Percentiles rank a stretch among this genome's conserved stretches.
Conservation (phyloP, 2,888 invertebrate genomes). For the Andrena dorsata region DNA sequence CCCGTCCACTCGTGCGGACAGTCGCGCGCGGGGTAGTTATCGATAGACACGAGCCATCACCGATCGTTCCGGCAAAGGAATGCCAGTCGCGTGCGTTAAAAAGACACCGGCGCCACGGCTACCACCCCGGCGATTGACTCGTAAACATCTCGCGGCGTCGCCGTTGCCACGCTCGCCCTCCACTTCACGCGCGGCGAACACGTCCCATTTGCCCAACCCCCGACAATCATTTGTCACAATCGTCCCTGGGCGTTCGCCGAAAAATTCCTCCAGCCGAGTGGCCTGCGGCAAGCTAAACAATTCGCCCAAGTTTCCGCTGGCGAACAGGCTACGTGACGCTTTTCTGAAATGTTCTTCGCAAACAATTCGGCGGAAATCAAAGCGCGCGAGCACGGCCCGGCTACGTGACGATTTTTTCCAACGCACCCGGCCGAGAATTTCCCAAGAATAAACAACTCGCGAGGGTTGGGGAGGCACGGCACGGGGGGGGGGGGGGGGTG, state of each 20-base stretch:
- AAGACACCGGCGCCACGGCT: constrained; percentile 18
- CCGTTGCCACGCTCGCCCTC: neutral
- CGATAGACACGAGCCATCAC: constrained; percentile 35
- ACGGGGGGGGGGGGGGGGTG: neutral
- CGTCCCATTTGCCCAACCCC: constrained; percentile 2
- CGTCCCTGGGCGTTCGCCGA: neutral
- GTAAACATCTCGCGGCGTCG: constrained; percentile 22
- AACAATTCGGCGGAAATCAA: constrained; percentile 57
- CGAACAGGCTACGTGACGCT: constrained; percentile 37
- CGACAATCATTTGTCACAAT: constrained; percentile 13
- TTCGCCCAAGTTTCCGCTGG: neutral
- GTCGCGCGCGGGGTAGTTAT: constrained; percentile 26
- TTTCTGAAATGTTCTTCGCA: constrained; percentile 47
- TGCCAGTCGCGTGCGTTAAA: constrained; percentile 40
- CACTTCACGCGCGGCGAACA: neutral
- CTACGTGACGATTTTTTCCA: constrained; percentile 50
- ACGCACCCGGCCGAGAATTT: neutral
- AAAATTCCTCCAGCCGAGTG: constrained; percentile 11
- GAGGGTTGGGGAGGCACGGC: neutral
- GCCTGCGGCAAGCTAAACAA: neutral
- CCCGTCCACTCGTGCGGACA: constrained; percentile 48
- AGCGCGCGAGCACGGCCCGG: constrained; percentile 7
- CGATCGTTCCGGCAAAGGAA: constrained; percentile 9
- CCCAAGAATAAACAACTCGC: constrained; percentile 31
- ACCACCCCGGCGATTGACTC: constrained; percentile 22